Evolutionary conservation across 2,888 invertebrate species (phyloP).

Genomic region (Microdon myrmicae): DNA sequence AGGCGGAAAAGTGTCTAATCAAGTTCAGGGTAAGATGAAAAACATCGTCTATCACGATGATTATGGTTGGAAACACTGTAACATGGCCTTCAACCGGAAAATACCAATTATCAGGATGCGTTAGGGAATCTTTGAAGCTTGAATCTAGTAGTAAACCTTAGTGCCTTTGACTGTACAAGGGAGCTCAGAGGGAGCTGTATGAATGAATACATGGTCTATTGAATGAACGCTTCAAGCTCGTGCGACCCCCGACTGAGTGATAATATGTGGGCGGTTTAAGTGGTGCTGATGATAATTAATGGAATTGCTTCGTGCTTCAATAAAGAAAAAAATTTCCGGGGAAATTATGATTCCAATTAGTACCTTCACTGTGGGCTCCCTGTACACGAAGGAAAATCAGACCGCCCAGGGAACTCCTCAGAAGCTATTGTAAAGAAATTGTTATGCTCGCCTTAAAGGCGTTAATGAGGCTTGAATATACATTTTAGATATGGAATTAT

Average conservation of each 20-base stretch:
- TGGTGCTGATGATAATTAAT: too few species aligned
- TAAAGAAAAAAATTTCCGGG: too few species aligned
- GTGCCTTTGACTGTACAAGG: slow-evolving; percentile 1
- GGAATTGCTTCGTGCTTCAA: too few species aligned
- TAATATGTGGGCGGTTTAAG: slow-evolving; percentile 5
- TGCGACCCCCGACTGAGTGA: slow-evolving; percentile 2
- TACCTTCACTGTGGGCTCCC: too few species aligned
- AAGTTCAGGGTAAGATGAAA: neutral
- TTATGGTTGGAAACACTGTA: slow-evolving; percentile 10
- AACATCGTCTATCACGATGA: neutral
- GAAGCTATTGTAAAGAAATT: too few species aligned
- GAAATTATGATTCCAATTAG: too few species aligned
- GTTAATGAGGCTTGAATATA: too few species aligned
- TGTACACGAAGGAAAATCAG: too few species aligned
- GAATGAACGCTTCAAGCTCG: too few species aligned
- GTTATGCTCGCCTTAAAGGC: too few species aligned
- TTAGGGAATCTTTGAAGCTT: slow-evolving; percentile 1
- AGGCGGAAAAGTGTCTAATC: slow-evolving; percentile 13
- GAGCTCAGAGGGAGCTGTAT: neutral
- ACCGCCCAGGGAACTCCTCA: too few species aligned
- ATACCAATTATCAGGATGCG: slow-evolving; percentile 18
- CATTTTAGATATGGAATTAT: too few species aligned
- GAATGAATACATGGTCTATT: neutral
- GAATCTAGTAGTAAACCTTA: neutral
- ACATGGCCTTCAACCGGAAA: slow-evolving; percentile 26